Base-by-base conservation (phyloP, 1,140 invertebrate species). In the Portunus trituberculatus region DNA sequence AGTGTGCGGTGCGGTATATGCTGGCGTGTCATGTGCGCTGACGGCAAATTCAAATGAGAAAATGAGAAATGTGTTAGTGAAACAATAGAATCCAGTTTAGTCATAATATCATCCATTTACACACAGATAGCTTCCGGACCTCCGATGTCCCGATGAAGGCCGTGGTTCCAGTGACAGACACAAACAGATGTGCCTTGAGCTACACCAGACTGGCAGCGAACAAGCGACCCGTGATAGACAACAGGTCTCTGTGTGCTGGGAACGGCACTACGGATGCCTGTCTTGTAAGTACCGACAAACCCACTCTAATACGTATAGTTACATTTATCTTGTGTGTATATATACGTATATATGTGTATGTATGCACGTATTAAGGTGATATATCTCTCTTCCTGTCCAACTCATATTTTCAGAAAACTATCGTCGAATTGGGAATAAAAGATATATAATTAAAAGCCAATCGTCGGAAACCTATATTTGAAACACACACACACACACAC, bases 131-230 rank as follows among this genome's bases (percentile, higher is more conserved):
- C 67, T 28, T 20, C 16, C 25, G 48, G 20, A 67, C 52, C 20
- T 67, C 95, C 3, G 25, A 86, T 16, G 87, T 95, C 14, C 95
- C 93, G 6, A 52, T 86, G 86, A 52, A 95, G 59, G 95, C 92
- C 10, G 4, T 39, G n/a, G 88, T 95, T 28, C 48, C 95, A 7
- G 76, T 95, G 28, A 87, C 76, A 86, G n/a, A 83, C 31, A 83
- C 28, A 14, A 3, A 0, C 31, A 67, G 48, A 3, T 95, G 95
- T 31, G 84, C 32, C 0, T 0, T 14, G 28, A 31, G 29, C 48
- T 95, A 93, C 95, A 48, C 48, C 20, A 20, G n/a, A 20, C 76
- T 95, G 8, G 52, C 29, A 14, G 83, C 29, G 10, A 59, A 20
- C 52, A 76, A 89, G 7, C 39, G 48, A 6, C 90, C 92, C 20